Evolutionary conservation across 37 sponge, comb jelly and placozoan species (phyloP), one percentile per base, ranked within the genome.

Genomic region (Spongia lamella): DNA sequence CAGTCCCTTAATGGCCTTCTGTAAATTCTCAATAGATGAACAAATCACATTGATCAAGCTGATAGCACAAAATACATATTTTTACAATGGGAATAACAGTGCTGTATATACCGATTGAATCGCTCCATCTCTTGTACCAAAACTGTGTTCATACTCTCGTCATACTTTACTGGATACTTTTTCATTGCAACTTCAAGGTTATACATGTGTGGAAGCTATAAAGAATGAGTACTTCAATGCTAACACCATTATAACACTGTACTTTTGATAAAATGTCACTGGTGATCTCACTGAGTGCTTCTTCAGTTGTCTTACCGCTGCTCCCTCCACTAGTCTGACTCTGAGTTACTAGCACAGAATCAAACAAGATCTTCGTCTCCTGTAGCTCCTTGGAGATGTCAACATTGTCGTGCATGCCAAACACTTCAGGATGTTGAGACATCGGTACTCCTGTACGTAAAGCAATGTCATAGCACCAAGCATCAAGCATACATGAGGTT

Each of bases 391-490:
- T 84, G 20, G 94, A 94, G 38, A 97, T 91, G 66, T 97, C 98
- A 40, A 97, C 98, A 77, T 97, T 97, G 39, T 97, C 98, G 34
- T 97, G 94, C 94, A 97, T 93, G 0, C 98, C 98, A 81, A 97
- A 97, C 49, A 94, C 92, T 66, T 97, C 98, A 16, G 98, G 98
- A 7, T 81, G 59, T 65, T 97, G 98, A 14, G 83, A 37, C 88
- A 86, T 75, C 0, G 99, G 99, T 36, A 97, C 78, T 68, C 94
- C 89, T 72, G 80, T 36, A n/a, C 35, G 32, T 15, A 43, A 25
- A 43, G 15, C 21, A n/a, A n/a, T n/a, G n/a, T n/a, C n/a, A n/a
- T n/a, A n/a, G n/a, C n/a, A n/a, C n/a, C n/a, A n/a, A n/a, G n/a
- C n/a, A n/a, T n/a, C n/a, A n/a, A n/a, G n/a, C n/a, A n/a, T n/a